Evolutionary conservation across 2,888 invertebrate genomes (phyloP).

Genomic region (Limnephilus rhombicus): DNA sequence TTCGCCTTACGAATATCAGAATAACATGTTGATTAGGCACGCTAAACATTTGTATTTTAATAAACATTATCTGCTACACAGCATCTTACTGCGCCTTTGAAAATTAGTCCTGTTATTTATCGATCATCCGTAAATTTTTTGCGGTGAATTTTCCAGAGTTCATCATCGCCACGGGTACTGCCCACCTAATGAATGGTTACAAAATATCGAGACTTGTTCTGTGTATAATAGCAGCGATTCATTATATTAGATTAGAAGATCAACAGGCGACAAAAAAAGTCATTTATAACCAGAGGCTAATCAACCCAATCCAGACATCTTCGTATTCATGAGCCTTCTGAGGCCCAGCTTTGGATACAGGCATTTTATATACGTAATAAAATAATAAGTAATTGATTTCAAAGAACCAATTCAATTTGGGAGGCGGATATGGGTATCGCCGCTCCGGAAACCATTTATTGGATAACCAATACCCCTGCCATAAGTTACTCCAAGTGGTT

Average conservation of each 20-base stretch:
- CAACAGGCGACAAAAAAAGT: constrained; percentile 17
- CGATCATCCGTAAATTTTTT: background rate
- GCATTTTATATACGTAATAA: too few relatives aligned
- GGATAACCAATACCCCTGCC: too few relatives aligned
- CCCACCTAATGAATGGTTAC: constrained; percentile 16
- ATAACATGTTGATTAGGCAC: background rate
- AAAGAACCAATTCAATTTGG: too few relatives aligned
- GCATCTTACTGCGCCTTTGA: background rate
- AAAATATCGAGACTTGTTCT: background rate
- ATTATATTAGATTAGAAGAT: background rate
- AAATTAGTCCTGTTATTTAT: background rate
- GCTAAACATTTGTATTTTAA: background rate
- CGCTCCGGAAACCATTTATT: too few relatives aligned
- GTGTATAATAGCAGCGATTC: background rate
- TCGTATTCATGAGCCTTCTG: background rate
- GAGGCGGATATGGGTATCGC: too few relatives aligned
- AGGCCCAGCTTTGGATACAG: background rate
- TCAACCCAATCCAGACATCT: background rate
- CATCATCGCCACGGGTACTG: constrained; percentile 14
- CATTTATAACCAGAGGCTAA: background rate
- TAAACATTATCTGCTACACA: background rate
- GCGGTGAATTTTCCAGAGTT: background rate
- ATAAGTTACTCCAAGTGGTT: too few relatives aligned
- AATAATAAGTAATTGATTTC: too few relatives aligned
- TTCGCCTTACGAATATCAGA: background rate